phyloP scores from a whole-genome alignment of 1,140 invertebrate species.

The Aphelinus atriplicis region DNA sequence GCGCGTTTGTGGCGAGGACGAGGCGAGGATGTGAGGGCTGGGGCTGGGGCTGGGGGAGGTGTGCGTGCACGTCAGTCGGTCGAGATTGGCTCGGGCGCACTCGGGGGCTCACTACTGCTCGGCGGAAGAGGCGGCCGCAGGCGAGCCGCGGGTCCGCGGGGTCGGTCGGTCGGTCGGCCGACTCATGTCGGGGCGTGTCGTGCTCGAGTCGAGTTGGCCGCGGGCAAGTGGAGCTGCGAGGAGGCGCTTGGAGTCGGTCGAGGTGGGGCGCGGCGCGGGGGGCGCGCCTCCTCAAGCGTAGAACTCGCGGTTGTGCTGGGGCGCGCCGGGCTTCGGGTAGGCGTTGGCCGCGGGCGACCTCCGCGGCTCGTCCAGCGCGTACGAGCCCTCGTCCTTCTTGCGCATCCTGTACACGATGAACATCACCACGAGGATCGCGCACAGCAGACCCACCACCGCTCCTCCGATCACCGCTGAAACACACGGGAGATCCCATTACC shows the following conservation, averaged over 20 bases:
- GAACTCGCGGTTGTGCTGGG: conserved; percentile 90
- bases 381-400: conserved; percentile 99
- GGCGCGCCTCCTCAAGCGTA: conserved; percentile 82
- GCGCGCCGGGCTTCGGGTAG: conserved; percentile 78
- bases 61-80: conserved; percentile 29
- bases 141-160: not conserved
- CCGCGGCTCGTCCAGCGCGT: conserved; percentile 96
- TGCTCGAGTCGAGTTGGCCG: not conserved
- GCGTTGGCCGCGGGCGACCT: conserved; percentile 89
- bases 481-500: not conserved
- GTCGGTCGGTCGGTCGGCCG: no score
- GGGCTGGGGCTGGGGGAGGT: no score
- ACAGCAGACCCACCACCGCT: conserved; percentile 94
- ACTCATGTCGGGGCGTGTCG: not conserved
- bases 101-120: conserved; percentile 5
- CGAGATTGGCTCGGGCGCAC: conserved; percentile 35
- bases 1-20: no score
- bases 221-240: not conserved
- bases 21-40: no score
- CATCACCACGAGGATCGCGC: conserved; percentile 98
- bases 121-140: conserved; percentile 22
- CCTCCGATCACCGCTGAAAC: conserved; percentile 95
- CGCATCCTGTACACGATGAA: conserved; percentile 99
- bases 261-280: conserved; percentile 43
- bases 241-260: conserved; percentile 20